Evolutionary conservation across 2,888 invertebrate species (phyloP), one percentile per base, ranked within the genome.

Genomic region (Ferrisia virgata): DNA sequence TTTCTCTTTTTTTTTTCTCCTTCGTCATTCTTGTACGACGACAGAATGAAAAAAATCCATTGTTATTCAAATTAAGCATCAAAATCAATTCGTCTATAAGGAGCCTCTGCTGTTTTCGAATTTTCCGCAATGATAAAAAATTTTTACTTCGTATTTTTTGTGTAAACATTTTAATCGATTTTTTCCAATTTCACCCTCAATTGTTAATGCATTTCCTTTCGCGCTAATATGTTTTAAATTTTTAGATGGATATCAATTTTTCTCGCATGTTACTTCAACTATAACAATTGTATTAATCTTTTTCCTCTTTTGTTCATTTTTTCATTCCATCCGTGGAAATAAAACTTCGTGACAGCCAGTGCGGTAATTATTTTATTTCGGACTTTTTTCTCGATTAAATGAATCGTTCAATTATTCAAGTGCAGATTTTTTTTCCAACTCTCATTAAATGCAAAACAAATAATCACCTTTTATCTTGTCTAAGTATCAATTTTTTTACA

Each of bases 21-120:
- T n/a, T 72, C 72, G 28, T n/a, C 33, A 33, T 72, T 31, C 72
- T 72, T 15, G 31, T 33, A 72, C 33, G 72, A 33, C 72, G 72
- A 72, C n/a, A 72, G 72, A 72, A 33, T 72, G 72, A 72, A 72
- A 72, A 72, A 72, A 72, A 33, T 72, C 72, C 36, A 72, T 72
- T 72, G 72, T 72, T 72, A 72, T 72, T 72, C 72, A 72, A 72
- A 72, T 72, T 72, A 72, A 72, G 72, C 33, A 72, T 72, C 31
- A 33, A 72, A 72, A 33, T 72, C 72, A 72, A 72, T 72, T 72
- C 72, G 72, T 28, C 72, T 72, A 72, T 33, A 72, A 72, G 72
- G 31, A 72, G 33, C 31, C 72, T 72, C 33, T 13, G 13, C 58
- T 64, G 58, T 64, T 64, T 64, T 13, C 22, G 9, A 28, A 28